Percentiles rank a stretch among this genome's conserved stretches.
These are phyloP conservation scores for Hoplostethus mediterraneus DNA, from an alignment of 2,797 vertebrate genomes.

Conservation along the genomic window DNA sequence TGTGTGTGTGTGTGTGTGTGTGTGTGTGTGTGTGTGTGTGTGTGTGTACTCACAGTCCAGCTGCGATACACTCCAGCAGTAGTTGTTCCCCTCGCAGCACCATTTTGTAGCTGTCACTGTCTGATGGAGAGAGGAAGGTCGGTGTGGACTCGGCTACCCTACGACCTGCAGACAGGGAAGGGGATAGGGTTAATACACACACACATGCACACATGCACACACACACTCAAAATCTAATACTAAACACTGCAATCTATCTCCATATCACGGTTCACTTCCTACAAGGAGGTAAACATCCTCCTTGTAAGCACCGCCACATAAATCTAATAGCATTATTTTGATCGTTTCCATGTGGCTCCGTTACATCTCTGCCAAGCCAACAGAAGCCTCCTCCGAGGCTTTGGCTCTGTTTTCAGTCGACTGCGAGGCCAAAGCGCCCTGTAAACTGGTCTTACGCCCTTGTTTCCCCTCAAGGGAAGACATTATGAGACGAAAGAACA, in stretches of 20 bases:
- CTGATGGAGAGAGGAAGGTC: conserved; percentile 91
- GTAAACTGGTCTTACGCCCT: conserved; percentile 31
- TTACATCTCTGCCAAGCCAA: conserved; percentile 26
- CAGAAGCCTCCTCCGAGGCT: not conserved
- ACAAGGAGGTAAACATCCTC: conserved; percentile 15
- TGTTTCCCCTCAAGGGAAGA: conserved; percentile 54
- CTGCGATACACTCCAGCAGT: conserved; percentile 96
- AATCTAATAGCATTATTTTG: conserved; percentile 36
- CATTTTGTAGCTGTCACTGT: conserved; percentile 91
- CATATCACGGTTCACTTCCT: conserved; percentile 26
- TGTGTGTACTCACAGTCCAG: conserved; percentile 90
- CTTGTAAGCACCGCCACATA: not conserved
- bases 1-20: conserved; percentile 3
- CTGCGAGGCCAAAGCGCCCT: conserved; percentile 13
- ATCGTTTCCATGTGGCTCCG: conserved; percentile 40
- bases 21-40: conserved; percentile 20
- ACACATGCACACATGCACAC: conserved; percentile 8
- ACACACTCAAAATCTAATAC: conserved; percentile 2
- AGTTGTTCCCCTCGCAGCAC: conserved; percentile 93
- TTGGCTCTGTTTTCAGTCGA: conserved; percentile 35
- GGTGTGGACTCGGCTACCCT: conserved; percentile 90
- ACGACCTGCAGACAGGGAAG: conserved; percentile 84
- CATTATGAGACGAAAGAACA: conserved; percentile 49
- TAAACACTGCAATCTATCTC: conserved; percentile 2
- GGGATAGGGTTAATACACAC: conserved; percentile 6